Conservation (phyloP, 2,888 invertebrate species). For the Drosophila affinis region DNA sequence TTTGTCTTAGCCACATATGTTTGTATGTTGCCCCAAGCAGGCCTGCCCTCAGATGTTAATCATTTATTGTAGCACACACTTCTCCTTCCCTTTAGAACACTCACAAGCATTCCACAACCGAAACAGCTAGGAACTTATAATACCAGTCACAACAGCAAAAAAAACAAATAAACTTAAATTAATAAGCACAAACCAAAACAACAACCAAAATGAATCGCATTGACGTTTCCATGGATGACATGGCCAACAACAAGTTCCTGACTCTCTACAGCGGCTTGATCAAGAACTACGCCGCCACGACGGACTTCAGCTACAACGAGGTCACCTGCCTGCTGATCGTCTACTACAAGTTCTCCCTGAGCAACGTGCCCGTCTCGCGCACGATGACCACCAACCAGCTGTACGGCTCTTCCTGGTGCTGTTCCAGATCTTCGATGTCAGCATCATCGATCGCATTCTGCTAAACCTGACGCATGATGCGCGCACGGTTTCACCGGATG, state of each 20-base stretch:
- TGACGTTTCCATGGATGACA: conserved; percentile 87
- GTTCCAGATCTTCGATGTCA: conserved; percentile 89
- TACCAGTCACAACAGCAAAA: not conserved
- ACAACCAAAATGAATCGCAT: conserved; percentile 81
- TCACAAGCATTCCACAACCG: not conserved
- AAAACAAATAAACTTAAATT: not conserved
- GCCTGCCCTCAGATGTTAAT: conserved; percentile 31
- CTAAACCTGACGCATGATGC: conserved; percentile 86
- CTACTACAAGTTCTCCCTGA: conserved; percentile 85
- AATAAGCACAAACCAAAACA: not conserved
- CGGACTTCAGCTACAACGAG: conserved; percentile 85
- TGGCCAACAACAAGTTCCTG: conserved; percentile 88
- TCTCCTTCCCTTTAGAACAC: not conserved
- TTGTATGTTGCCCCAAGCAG: conserved; percentile 12
- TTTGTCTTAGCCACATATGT: conserved; percentile 30
- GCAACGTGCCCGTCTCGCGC: conserved; percentile 82
- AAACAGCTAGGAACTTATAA: not conserved
- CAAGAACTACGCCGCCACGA: conserved; percentile 84
- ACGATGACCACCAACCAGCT: conserved; percentile 85
- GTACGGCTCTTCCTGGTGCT: conserved; percentile 86
- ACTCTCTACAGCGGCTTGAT: conserved; percentile 86
- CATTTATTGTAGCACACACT: conserved; percentile 12
- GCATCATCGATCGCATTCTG: conserved; percentile 87
- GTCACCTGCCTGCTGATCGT: conserved; percentile 85
- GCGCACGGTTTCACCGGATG: conserved; percentile 84